A percentile compares a stretch with the other conserved stretches of the same genome.
Conservation (phyloP, 2,113 vertebrate genomes). For the Xyliphius kryptos region DNA sequence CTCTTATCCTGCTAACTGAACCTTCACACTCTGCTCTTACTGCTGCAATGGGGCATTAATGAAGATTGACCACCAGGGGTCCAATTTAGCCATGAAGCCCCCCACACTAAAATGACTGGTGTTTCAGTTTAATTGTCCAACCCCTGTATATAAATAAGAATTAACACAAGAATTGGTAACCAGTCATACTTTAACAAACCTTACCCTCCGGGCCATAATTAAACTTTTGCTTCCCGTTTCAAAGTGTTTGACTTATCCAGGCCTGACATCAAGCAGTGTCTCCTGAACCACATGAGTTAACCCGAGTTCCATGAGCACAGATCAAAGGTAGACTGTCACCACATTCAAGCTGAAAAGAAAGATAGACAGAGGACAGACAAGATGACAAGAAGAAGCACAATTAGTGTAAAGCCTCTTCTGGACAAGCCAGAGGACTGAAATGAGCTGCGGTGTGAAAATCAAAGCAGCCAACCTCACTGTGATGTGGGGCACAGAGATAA, state of each 20-base stretch:
- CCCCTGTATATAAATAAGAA: too few relatives aligned
- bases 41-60: too few relatives aligned
- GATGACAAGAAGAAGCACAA: neutral
- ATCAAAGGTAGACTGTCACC: neutral
- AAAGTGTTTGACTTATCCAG: neutral
- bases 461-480: neutral
- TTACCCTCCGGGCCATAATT: too few relatives aligned
- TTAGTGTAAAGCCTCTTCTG: neutral
- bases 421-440: neutral
- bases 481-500: neutral
- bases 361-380: neutral
- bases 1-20: too few relatives aligned
- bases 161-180: too few relatives aligned
- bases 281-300: neutral
- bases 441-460: neutral
- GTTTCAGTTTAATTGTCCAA: too few relatives aligned
- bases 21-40: too few relatives aligned
- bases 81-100: too few relatives aligned
- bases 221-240: neutral
- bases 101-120: too few relatives aligned
- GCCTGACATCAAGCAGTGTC: neutral
- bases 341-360: neutral
- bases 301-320: neutral
- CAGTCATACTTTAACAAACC: too few relatives aligned
- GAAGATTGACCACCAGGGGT: too few relatives aligned